Percentiles rank a stretch among this genome's conserved stretches.
Conservation (phyloP, 2,113 vertebrate species). For the Datnioides undecimradiatus region DNA sequence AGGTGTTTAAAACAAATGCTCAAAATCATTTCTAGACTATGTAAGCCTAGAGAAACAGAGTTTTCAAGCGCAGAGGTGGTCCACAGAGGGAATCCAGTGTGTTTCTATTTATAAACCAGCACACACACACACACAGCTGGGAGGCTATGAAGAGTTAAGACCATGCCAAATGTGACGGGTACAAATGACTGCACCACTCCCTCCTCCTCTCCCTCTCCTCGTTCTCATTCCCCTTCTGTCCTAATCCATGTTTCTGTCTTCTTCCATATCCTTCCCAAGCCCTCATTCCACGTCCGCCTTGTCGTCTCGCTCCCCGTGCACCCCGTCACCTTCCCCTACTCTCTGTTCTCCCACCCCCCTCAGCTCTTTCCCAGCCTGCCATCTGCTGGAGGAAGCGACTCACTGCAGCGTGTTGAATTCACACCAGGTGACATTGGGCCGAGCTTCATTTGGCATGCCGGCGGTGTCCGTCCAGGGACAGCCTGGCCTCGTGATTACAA, state of each 20-base stretch:
- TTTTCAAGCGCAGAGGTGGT: not conserved
- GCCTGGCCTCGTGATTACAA: conserved; percentile 41
- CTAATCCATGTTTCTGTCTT: not conserved
- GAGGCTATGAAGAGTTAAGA: conserved; percentile 13
- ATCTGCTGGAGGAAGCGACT: conserved; percentile 49
- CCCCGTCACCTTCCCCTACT: not conserved
- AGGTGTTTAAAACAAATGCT: not conserved
- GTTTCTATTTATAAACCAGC: conserved; percentile 27
- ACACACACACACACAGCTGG: conserved; percentile 15
- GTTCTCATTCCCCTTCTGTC: not conserved
- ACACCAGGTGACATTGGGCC: not conserved
- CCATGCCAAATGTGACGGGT: not conserved
- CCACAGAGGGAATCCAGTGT: conserved; percentile 19
- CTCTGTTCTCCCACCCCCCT: not conserved
- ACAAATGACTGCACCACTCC: conserved; percentile 10
- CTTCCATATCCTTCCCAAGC: not conserved
- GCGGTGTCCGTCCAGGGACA: not conserved
- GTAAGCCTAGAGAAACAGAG: not conserved
- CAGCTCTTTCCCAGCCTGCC: conserved; percentile 56
- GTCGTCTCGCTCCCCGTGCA: not conserved
- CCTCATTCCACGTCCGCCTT: not conserved
- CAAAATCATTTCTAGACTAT: not conserved
- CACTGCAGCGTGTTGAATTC: not conserved
- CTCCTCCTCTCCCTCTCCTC: not conserved
- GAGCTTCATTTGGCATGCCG: conserved; percentile 46